Percentiles rank a stretch among this genome's conserved stretches.
Evolutionary conservation across 2,797 vertebrate genomes (phyloP).

Genomic region (Lemur catta): DNA sequence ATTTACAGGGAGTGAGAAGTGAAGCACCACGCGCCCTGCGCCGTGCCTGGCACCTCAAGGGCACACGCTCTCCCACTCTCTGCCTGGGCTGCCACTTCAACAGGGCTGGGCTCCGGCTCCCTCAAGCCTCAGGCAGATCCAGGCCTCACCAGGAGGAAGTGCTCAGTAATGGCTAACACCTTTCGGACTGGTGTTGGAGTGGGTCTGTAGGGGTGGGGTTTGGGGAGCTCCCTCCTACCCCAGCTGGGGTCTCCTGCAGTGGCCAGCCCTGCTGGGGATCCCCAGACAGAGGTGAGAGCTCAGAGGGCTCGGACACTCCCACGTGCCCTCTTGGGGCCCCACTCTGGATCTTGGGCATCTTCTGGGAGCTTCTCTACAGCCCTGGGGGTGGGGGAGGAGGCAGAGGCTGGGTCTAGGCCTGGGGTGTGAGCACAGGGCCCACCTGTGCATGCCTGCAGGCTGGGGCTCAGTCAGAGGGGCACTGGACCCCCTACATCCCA

Average conservation of each 20-base stretch:
- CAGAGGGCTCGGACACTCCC: neutral
- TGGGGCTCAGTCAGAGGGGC: neutral
- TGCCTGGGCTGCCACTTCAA: neutral
- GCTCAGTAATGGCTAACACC: accelerated
- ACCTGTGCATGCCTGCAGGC: neutral
- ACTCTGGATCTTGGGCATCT: neutral
- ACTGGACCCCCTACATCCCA: accelerated
- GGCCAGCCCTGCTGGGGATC: neutral
- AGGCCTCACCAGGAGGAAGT: neutral
- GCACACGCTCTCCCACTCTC: neutral
- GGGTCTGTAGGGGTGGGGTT: neutral
- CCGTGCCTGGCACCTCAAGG: neutral
- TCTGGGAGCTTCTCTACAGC: neutral
- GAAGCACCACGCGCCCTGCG: accelerated
- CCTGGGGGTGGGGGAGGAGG: no score
- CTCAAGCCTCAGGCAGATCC: neutral
- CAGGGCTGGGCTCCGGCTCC: neutral
- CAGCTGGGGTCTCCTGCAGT: neutral
- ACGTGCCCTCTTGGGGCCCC: neutral
- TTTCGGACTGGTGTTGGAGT: neutral
- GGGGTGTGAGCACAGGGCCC: neutral
- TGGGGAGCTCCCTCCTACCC: neutral
- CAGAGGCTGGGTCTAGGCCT: neutral
- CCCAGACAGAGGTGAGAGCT: neutral
- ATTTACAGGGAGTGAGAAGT: no score